Base-by-base conservation (phyloP, 2,888 invertebrate genomes). In the Lissonota sp. region DNA sequence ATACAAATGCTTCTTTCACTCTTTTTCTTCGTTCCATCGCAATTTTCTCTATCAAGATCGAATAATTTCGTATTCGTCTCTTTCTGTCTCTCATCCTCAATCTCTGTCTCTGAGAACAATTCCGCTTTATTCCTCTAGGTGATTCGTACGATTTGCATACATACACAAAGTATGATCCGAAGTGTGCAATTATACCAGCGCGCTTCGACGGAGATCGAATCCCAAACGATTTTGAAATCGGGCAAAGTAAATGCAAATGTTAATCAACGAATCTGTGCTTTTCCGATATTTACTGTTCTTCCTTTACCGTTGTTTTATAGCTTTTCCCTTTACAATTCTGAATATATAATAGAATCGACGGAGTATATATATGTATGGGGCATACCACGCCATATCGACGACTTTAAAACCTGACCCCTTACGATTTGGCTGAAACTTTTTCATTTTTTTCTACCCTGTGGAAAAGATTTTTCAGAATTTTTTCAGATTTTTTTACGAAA, bases 171-270 rank as follows among this genome's bases (percentile, higher is more conserved):
- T 44, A 8, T 44, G 44, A 44, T 44, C 10, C 44, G 10, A 10
- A 44, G 44, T 44, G 4, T 44, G 44, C 44, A 8, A 6, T 46
- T 10, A 40, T 16, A 8, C 26, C 8, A 51, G 7, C 46, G 51
- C 40, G 6, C 60, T 62, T 71, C 10, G 12, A 51, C 37, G 55
- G 16, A 44, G 55, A 42, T 42, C 16, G 37, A 44, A 42, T 26
- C 7, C 40, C 1, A 46, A n/a, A 10, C 1, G 4, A 16, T 53
- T 14, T 12, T 6, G 5, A 7, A 53, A 14, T 12, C 44, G 39
- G 16, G 12, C 12, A 37, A 72, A 72, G 42, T 40, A 7, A 72
- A 63, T 72, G 63, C 55, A 55, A 72, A 55, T 72, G 53, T 72
- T 37, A 5, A 46, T 67, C 26, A 16, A 63, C 26, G 37, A 73